Conservation (phyloP, 2,113 vertebrate species). For the Zapus hudsonius region DNA sequence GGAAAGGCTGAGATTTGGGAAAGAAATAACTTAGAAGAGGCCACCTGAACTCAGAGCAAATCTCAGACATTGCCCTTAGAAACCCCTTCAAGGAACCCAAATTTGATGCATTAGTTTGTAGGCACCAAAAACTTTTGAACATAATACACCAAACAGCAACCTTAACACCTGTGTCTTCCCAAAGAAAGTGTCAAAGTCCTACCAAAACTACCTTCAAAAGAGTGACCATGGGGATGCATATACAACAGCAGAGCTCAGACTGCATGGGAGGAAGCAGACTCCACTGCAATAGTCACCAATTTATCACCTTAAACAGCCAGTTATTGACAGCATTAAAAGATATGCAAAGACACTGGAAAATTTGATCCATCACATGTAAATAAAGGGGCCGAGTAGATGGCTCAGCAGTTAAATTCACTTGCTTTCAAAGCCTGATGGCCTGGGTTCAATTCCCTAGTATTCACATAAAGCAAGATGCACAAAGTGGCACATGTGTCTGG, state of each 20-base stretch:
- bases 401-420: too few species aligned
- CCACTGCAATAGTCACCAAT: background rate
- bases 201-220: background rate
- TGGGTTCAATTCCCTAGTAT: too few species aligned
- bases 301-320: background rate
- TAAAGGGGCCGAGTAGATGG: background rate
- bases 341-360: background rate
- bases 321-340: background rate
- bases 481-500: too few species aligned
- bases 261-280: background rate
- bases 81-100: background rate
- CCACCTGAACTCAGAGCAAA: background rate
- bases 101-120: slow-evolving; percentile 2
- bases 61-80: background rate
- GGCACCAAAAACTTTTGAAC: background rate
- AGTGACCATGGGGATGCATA: background rate
- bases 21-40: background rate
- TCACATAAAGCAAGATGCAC: too few species aligned
- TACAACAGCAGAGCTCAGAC: background rate
- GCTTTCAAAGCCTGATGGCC: too few species aligned
- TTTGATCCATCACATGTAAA: background rate
- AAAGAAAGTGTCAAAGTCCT: background rate
- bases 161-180: background rate
- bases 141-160: background rate
- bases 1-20: background rate